These are phyloP conservation scores for Drosophila nr. medialis DNA, from an alignment of 2,888 invertebrate genomes.

Conservation along the genomic window DNA sequence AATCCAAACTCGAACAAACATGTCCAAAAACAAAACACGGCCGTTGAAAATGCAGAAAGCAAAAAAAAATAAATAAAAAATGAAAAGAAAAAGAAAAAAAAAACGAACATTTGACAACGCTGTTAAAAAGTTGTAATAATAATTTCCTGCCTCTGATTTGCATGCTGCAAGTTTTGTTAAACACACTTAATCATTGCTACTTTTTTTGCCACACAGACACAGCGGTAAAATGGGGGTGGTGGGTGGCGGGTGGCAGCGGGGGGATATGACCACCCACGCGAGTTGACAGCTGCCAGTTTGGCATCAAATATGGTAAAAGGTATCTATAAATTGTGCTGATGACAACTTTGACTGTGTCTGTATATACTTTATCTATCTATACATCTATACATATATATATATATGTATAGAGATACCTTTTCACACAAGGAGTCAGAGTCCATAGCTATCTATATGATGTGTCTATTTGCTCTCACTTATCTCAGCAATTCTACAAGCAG, in stretches of 20 bases:
- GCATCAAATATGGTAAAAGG: conserved; percentile 1
- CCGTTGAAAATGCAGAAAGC: conserved; percentile 10
- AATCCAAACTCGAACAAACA: conserved; percentile 55
- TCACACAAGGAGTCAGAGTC: no score
- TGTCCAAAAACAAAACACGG: conserved; percentile 44
- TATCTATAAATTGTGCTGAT: no score
- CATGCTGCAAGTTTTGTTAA: conserved; percentile 55
- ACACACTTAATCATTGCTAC: conserved; percentile 47
- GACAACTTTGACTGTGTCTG: no score
- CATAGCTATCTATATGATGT: not conserved
- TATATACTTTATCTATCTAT: no score
- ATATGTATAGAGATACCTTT: not conserved
- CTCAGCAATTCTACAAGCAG: not conserved
- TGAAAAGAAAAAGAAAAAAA: not conserved
- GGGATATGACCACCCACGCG: conserved; percentile 38
- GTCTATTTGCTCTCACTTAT: not conserved
- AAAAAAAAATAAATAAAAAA: not conserved
- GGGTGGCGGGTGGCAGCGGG: no score
- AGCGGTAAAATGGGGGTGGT: not conserved
- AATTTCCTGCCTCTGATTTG: conserved; percentile 78
- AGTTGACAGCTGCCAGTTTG: conserved; percentile 21
- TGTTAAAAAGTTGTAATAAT: conserved; percentile 69
- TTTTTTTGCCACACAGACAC: not conserved
- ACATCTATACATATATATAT: not conserved
- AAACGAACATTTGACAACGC: conserved; percentile 40